Conservation (phyloP, 2,888 invertebrate species). For the Agapostemon virescens region DNA sequence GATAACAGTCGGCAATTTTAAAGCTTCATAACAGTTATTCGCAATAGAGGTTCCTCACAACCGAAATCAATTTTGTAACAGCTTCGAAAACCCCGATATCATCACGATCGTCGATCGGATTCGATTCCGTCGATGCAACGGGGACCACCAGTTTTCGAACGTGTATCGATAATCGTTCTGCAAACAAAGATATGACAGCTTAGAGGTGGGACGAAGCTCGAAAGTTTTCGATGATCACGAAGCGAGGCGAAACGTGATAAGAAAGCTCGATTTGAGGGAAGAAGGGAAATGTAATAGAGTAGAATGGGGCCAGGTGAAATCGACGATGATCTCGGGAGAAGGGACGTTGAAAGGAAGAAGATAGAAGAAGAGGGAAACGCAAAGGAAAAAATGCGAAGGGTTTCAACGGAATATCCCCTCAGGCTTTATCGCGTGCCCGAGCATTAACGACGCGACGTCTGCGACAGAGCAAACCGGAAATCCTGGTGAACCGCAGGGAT, state of each 20-base stretch:
- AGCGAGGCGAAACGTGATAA: slow-evolving; percentile 39
- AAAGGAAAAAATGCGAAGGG: slow-evolving; percentile 31
- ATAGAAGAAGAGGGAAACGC: slow-evolving; percentile 6
- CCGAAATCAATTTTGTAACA: background rate
- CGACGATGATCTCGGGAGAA: background rate
- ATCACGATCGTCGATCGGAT: background rate
- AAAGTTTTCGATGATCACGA: slow-evolving; percentile 18
- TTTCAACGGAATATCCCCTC: slow-evolving; percentile 45
- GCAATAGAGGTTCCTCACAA: background rate
- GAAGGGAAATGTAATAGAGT: slow-evolving; percentile 26
- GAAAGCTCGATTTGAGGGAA: slow-evolving; percentile 33
- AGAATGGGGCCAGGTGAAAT: background rate
- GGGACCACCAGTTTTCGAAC: background rate
- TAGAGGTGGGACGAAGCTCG: background rate
- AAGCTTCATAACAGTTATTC: background rate
- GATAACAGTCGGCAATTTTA: background rate
- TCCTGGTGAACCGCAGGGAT: slow-evolving; percentile 47
- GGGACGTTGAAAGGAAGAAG: slow-evolving; percentile 11
- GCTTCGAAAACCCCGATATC: background rate
- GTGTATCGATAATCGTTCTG: slow-evolving; percentile 1
- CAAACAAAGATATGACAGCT: slow-evolving; percentile 13
- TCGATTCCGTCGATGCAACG: slow-evolving; percentile 4
- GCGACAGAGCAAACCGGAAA: slow-evolving; percentile 51
- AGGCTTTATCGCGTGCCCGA: slow-evolving; percentile 55
- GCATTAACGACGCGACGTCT: slow-evolving; percentile 57